Conservation (phyloP, 2,888 invertebrate genomes). For the Sarcophaga variegata region DNA sequence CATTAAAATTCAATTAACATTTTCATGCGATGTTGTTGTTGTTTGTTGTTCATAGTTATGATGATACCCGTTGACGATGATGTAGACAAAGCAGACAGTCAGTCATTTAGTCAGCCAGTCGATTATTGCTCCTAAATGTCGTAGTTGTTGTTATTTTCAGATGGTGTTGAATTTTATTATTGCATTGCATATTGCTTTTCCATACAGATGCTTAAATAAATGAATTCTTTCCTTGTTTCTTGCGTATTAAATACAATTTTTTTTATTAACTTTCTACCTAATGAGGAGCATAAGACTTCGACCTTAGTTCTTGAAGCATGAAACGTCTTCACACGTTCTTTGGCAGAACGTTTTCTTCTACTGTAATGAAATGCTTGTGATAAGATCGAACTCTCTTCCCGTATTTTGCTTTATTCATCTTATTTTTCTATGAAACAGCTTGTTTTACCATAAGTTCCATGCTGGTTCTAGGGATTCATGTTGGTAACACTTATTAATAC, state of each 20-base stretch:
- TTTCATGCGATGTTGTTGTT: constrained; percentile 62
- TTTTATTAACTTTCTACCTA: no score
- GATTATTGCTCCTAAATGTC: constrained; percentile 3
- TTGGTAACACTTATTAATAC: no score
- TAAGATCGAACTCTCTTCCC: no score
- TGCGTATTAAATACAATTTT: background rate
- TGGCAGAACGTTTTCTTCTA: no score
- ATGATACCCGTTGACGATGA: constrained; percentile 33
- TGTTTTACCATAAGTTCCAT: no score
- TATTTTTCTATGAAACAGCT: no score
- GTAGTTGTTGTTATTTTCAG: constrained; percentile 44
- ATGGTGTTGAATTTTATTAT: constrained; percentile 47
- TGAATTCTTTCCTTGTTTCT: background rate
- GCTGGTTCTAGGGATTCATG: no score
- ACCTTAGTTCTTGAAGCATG: no score
- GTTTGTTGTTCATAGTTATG: constrained; percentile 42
- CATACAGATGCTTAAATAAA: constrained; percentile 23
- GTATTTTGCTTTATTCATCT: no score
- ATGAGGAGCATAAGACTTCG: no score
- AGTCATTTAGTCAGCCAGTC: constrained; percentile 25
- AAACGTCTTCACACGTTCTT: no score
- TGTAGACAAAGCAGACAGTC: constrained; percentile 37
- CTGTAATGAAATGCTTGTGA: no score
- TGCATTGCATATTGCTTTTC: constrained; percentile 16
- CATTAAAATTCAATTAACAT: constrained; percentile 81